Evolutionary conservation across 2,888 invertebrate species (phyloP), one percentile per base, ranked within the genome.

Genomic region (Conchocele bisecta): DNA sequence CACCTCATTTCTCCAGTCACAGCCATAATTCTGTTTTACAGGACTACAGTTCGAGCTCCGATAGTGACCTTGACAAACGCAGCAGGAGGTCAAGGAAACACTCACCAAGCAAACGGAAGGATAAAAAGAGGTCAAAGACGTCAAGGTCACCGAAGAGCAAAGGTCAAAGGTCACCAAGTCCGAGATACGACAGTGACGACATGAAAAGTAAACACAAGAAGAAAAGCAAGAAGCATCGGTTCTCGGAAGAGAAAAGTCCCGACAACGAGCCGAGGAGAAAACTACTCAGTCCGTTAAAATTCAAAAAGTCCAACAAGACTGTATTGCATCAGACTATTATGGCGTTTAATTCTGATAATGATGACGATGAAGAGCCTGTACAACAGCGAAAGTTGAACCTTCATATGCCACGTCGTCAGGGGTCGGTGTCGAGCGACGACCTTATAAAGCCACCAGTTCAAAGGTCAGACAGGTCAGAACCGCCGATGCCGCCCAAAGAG

Each of bases 71-170:
- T n/a, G n/a, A n/a, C n/a, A n/a, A n/a, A n/a, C n/a, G n/a, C n/a
- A n/a, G n/a, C n/a, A n/a, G n/a, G n/a, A n/a, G n/a, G n/a, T n/a
- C n/a, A n/a, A n/a, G n/a, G n/a, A n/a, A n/a, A n/a, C n/a, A n/a
- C n/a, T n/a, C n/a, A n/a, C n/a, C n/a, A n/a, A n/a, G n/a, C n/a
- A n/a, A n/a, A n/a, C n/a, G n/a, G n/a, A n/a, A n/a, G n/a, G n/a
- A 85, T 26, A 83, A 85, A 48, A 83, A 84, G 75, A 85, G 83
- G 59, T 82, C 81, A 61, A 77, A 81, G 33, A 83, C 82, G 46
- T 79, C 75, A 15, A 75, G 78, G 42, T 82, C 82, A 6, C 81
- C 83, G 2, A 70, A 61, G 17, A 58, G 44, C 22, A 48, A 76
- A 60, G 57, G 48, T 29, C 7, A 69, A 42, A 57, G 76, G 65